Evolutionary conservation across 2,888 invertebrate species (phyloP), one percentile per base, ranked within the genome.

Genomic region (Julus scanicus): DNA sequence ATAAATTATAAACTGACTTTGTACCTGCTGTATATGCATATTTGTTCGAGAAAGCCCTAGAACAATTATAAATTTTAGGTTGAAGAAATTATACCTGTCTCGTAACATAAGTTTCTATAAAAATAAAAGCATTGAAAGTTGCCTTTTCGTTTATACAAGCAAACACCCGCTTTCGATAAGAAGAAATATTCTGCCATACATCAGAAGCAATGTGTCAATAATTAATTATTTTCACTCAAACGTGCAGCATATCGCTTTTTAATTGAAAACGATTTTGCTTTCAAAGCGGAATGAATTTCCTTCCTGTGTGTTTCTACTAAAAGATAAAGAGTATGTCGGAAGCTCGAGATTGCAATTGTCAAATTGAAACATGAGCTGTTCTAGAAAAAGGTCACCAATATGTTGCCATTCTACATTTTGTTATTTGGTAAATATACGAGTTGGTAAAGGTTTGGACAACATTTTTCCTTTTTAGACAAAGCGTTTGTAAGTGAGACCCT

Each of bases 221-320:
- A 71, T n/a, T 71, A 71, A 71, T 11, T 29, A 71, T 11, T 29
- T 71, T 9, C n/a, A 29, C 29, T 29, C 71, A 71, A 71, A 71
- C 71, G 71, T n/a, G 63, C 63, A 20, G 63, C 20, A 63, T 63
- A 63, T 20, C 63, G 20, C n/a, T 71, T 71, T 71, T 71, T 71
- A 71, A 71, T 71, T 71, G 29, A 71, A 29, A 71, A 8, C 71
- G 3, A 71, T 71, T 71, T 71, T 71, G 71, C 29, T 71, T 71
- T 71, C 9, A 71, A 29, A 29, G n/a, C 29, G 29, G 29, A 71
- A 71, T 71, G 71, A 29, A 71, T 71, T 71, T 71, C 71, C 71
- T 71, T 71, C 71, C 71, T 71, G 71, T 13, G 29, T 29, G 3
- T 71, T 71, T 71, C 29, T 71, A 11, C 9, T 29, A 29, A 29